Conservation (phyloP, 92 coral and sea anemone genomes). For the Palythoa caribaeorum region DNA sequence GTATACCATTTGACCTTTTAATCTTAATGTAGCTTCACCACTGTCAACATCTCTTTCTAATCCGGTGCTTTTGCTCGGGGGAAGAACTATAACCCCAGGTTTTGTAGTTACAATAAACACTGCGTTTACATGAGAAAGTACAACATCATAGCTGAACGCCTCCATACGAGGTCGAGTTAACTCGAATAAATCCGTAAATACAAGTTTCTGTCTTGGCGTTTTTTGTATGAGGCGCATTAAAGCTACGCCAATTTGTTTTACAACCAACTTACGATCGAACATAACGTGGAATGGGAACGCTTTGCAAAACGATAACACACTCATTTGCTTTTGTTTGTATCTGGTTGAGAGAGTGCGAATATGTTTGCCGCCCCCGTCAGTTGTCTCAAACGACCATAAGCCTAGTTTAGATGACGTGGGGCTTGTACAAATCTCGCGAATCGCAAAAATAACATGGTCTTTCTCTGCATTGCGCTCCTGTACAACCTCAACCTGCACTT, state of each 20-base stretch:
- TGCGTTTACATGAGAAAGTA: slow-evolving; percentile 91
- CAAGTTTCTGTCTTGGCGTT: slow-evolving; percentile 60
- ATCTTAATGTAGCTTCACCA: slow-evolving; percentile 63
- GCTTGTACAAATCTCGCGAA: slow-evolving; percentile 74
- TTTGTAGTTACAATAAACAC: slow-evolving; percentile 87
- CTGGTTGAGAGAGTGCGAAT: slow-evolving; percentile 39
- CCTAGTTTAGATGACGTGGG: slow-evolving; percentile 90
- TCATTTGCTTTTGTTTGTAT: slow-evolving; percentile 60
- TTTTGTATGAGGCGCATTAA: slow-evolving; percentile 76
- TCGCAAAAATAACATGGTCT: slow-evolving; percentile 90
- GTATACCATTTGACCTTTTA: slow-evolving; percentile 98
- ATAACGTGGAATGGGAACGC: slow-evolving; percentile 98
- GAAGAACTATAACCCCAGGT: slow-evolving; percentile 64
- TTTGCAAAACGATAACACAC: slow-evolving; percentile 89
- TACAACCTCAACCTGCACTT: slow-evolving; percentile 71
- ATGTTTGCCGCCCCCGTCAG: slow-evolving; percentile 23
- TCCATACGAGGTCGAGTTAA: slow-evolving; percentile 91
- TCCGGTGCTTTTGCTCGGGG: slow-evolving; percentile 7
- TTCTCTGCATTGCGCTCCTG: slow-evolving; percentile 71
- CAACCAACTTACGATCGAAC: slow-evolving; percentile 87
- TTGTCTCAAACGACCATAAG: slow-evolving; percentile 74
- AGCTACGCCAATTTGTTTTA: slow-evolving; percentile 93
- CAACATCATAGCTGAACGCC: slow-evolving; percentile 74
- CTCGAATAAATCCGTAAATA: slow-evolving; percentile 86
- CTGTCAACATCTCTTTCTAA: slow-evolving; percentile 48